Percentiles rank a stretch among this genome's conserved stretches.
phyloP scores from a whole-genome alignment of 2,797 vertebrate genomes.

The Cheirogaleus major region DNA sequence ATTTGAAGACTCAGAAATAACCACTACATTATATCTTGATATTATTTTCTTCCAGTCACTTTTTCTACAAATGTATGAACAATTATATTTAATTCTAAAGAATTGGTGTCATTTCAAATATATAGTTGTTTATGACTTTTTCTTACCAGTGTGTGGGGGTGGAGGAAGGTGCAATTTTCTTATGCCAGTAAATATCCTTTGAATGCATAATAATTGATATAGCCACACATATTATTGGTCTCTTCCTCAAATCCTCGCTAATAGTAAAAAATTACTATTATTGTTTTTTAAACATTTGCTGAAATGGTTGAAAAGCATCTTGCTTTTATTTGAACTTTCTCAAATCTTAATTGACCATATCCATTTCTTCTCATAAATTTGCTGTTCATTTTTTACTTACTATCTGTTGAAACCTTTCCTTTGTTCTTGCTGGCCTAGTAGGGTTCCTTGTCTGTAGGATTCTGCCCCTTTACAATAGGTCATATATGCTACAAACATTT shows the following conservation, averaged over 20 bases:
- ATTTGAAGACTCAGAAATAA: constrained; percentile 1
- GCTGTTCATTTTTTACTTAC: neutral
- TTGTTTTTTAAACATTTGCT: constrained; percentile 2
- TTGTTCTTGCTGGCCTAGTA: neutral
- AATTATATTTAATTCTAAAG: neutral
- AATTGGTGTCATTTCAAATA: neutral
- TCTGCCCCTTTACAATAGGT: neutral
- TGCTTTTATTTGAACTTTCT: neutral
- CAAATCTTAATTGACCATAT: neutral
- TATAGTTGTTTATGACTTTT: neutral
- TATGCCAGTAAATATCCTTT: neutral
- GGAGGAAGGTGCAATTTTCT: neutral
- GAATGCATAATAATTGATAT: neutral
- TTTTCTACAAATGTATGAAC: neutral
- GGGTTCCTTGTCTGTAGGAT: neutral
- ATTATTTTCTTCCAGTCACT: neutral
- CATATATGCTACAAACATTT: neutral
- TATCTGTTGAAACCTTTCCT: neutral
- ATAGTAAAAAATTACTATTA: neutral
- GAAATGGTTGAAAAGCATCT: neutral
- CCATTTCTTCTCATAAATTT: neutral
- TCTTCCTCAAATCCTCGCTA: neutral
- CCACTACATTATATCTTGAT: neutral
- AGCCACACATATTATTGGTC: neutral
- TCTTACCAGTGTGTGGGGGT: neutral